Evolutionary conservation across 2,888 invertebrate species (phyloP).

Genomic region (Drosophila merina): DNA sequence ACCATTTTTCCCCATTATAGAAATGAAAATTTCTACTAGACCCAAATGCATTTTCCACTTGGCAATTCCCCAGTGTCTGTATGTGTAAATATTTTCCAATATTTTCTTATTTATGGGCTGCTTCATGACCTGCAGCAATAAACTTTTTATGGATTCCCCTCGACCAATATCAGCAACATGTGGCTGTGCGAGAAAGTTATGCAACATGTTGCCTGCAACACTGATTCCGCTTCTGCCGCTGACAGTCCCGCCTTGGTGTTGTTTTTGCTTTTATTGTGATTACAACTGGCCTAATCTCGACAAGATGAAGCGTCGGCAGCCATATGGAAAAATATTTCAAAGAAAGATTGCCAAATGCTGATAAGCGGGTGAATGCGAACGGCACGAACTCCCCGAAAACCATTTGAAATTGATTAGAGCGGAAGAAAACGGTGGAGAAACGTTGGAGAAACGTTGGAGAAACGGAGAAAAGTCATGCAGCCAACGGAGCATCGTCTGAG

Average conservation of each 20-base stretch:
- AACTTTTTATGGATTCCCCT: slow-evolving; percentile 44
- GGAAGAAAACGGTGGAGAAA: slow-evolving; percentile 8
- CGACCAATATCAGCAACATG: slow-evolving; percentile 38
- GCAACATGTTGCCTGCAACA: slow-evolving; percentile 48
- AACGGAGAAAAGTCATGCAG: slow-evolving; percentile 15
- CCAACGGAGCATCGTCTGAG: slow-evolving; percentile 48
- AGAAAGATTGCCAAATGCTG: slow-evolving; percentile 72
- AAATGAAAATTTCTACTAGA: slow-evolving; percentile 32
- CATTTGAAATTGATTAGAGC: slow-evolving; percentile 78
- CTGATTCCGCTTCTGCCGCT: slow-evolving; percentile 34
- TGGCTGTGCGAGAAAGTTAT: not conserved
- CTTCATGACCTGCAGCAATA: slow-evolving; percentile 76
- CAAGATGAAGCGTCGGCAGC: slow-evolving; percentile 60
- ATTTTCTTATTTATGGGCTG: slow-evolving; percentile 67
- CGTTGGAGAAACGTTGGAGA: slow-evolving; percentile 3
- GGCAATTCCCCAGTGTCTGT: slow-evolving; percentile 5
- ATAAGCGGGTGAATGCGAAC: slow-evolving; percentile 65
- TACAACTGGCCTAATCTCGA: slow-evolving; percentile 47
- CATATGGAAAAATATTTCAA: slow-evolving; percentile 77
- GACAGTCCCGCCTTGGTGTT: slow-evolving; percentile 42
- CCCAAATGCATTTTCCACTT: slow-evolving; percentile 48
- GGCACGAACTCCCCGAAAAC: slow-evolving; percentile 50
- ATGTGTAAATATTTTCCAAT: slow-evolving; percentile 31
- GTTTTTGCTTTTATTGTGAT: not conserved
- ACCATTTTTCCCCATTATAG: slow-evolving; percentile 13